These are phyloP conservation scores for Listronotus bonariensis DNA, from an alignment of 1,140 invertebrate genomes.

Conservation along the genomic window DNA sequence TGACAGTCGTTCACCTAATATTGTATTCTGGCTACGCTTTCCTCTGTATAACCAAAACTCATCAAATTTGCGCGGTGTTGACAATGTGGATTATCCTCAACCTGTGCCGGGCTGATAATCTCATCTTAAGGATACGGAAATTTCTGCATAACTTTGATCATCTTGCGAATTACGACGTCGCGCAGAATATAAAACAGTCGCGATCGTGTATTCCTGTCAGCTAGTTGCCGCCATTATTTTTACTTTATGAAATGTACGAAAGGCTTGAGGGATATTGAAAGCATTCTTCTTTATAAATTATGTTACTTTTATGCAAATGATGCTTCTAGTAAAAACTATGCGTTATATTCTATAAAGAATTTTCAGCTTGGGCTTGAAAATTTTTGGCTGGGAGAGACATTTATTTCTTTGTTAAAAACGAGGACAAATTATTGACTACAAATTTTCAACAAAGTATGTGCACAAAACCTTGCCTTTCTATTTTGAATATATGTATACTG, in stretches of 20 bases:
- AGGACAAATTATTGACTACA: too few relatives aligned
- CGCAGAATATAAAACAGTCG: conserved; percentile 51
- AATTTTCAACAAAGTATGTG: too few relatives aligned
- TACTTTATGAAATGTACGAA: conserved; percentile 39
- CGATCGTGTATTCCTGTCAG: conserved; percentile 34
- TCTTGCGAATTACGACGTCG: conserved; percentile 54
- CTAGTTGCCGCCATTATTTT: conserved; percentile 39
- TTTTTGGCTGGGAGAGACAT: too few relatives aligned
- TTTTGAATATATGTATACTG: too few relatives aligned
- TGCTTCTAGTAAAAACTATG: neutral
- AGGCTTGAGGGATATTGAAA: conserved; percentile 38
- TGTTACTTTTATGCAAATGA: conserved; percentile 32
- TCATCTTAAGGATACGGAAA: conserved; percentile 55
- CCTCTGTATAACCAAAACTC: conserved; percentile 54
- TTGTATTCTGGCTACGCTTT: conserved; percentile 45
- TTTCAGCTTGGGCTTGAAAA: too few relatives aligned
- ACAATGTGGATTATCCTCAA: conserved; percentile 55
- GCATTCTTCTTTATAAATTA: conserved; percentile 35
- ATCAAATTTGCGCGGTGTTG: conserved; percentile 56
- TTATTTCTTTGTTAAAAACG: too few relatives aligned
- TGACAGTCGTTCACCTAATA: conserved; percentile 39
- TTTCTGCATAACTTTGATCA: conserved; percentile 56
- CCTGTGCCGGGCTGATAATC: conserved; percentile 53
- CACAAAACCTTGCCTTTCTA: too few relatives aligned
- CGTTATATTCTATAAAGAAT: too few relatives aligned